Percentiles rank a stretch among this genome's conserved stretches.
phyloP scores from a whole-genome alignment of 2,888 invertebrate genomes.

The Dryococelus australis region DNA sequence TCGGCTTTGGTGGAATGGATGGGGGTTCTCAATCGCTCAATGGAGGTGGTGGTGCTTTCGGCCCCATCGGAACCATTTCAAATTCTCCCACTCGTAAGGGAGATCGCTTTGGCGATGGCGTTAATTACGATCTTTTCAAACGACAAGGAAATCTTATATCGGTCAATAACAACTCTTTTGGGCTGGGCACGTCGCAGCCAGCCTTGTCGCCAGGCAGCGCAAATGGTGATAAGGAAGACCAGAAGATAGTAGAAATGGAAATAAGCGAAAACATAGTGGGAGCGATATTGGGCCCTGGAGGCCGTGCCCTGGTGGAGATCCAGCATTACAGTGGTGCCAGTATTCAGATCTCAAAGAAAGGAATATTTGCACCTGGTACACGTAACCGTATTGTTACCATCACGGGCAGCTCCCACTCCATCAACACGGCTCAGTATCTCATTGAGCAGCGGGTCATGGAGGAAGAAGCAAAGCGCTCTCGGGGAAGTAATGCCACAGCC shows the following conservation, averaged over 20 bases:
- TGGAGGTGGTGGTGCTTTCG: constrained; percentile 71
- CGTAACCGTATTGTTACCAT: constrained; percentile 97
- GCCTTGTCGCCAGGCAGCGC: constrained; percentile 77
- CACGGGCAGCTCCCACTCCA: constrained; percentile 87
- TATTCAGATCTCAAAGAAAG: constrained; percentile 98
- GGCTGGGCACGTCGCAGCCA: constrained; percentile 68
- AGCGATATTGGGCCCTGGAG: constrained; percentile 96
- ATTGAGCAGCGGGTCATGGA: constrained; percentile 96
- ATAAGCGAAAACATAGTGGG: constrained; percentile 93
- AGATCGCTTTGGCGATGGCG: constrained; percentile 42
- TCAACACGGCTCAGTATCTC: constrained; percentile 91
- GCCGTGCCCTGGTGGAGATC: constrained; percentile 95
- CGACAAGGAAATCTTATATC: constrained; percentile 78
- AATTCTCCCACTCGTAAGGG: constrained; percentile 61
- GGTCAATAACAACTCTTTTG: constrained; percentile 88
- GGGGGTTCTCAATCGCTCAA: constrained; percentile 46
- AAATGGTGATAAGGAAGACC: constrained; percentile 80
- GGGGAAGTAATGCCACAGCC: constrained; percentile 54
- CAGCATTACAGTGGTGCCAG: constrained; percentile 97
- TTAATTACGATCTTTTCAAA: constrained; percentile 67
- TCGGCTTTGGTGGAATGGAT: constrained; percentile 62
- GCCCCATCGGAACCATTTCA: constrained; percentile 76
- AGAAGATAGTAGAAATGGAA: constrained; percentile 87
- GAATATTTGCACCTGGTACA: constrained; percentile 96
- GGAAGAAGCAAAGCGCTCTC: constrained; percentile 93